phyloP scores from a whole-genome alignment of 1,140 invertebrate genomes.

The Gryllus bimaculatus region DNA sequence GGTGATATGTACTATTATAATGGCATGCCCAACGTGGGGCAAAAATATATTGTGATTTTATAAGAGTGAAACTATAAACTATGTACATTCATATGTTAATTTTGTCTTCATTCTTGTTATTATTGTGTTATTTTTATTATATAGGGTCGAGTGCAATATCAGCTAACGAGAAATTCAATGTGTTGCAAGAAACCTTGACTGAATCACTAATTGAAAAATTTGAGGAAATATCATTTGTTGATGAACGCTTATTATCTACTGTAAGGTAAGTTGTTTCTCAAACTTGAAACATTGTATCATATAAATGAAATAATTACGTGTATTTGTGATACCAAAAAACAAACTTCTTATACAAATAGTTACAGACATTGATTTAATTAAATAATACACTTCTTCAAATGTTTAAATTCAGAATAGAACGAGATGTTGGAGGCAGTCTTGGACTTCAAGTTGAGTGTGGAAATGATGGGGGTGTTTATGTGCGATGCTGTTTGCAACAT shows the following conservation, averaged over 20 bases:
- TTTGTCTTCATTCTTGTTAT: too few relatives aligned
- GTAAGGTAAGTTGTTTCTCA: not conserved
- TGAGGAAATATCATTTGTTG: not conserved
- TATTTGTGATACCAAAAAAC: too few relatives aligned
- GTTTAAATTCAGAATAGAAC: not conserved
- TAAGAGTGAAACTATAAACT: too few relatives aligned
- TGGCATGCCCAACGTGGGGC: too few relatives aligned
- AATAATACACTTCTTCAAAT: too few relatives aligned
- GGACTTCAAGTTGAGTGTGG: not conserved
- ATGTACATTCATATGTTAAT: too few relatives aligned
- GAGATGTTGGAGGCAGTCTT: not conserved
- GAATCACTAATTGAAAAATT: not conserved
- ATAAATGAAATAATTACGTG: too few relatives aligned
- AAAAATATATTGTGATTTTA: too few relatives aligned
- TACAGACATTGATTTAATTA: too few relatives aligned
- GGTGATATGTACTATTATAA: too few relatives aligned
- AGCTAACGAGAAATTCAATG: not conserved
- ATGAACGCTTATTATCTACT: not conserved
- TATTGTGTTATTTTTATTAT: too few relatives aligned
- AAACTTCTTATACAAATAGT: too few relatives aligned
- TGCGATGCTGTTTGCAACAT: not conserved
- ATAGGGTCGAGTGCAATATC: not conserved
- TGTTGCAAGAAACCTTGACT: not conserved
- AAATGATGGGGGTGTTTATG: not conserved
- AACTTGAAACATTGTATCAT: not conserved